Evolutionary conservation across 2,797 vertebrate genomes (phyloP), one percentile per base, ranked within the genome.

Genomic region (Liparis tanakae): DNA sequence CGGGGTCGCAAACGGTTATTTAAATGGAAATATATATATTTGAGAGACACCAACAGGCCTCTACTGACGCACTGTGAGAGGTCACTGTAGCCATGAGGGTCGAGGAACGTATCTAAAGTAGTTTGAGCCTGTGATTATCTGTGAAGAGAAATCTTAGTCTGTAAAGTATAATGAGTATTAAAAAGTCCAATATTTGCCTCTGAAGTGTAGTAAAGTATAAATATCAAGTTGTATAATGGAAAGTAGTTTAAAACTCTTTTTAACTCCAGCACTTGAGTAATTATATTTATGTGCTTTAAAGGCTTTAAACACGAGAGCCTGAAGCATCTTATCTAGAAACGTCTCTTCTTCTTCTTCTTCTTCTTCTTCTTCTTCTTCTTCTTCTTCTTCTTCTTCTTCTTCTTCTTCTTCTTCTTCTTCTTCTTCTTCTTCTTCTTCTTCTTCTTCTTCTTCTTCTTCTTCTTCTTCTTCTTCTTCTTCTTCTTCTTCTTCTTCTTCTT

Each of bases 311-410:
- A 30, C 25, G 25, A 30, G 20, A n/a, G 6, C 20, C 53, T 53
- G 10, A 25, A 57, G 53, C 39, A 51, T 44, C 30, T 61, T 44
- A 63, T 61, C 60, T 22, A 17, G 3, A 87, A 67, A 79, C 53
- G 25, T 75, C 61, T 71, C 36, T 54, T 20, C 25, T 30, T 30
- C 25, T 30, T 30, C 25, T 30, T 30, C 25, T 30, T 30, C 25
- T 74, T 64, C 46, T 66, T 74, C 58, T 63, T 39, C 36, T 36
- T 36, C 72, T 74, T 61, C 46, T 66, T 74, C 58, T 63, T 41
- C 56, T n/a, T n/a, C 36, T 54, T 20, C 25, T 30, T 30, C 25
- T 30, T 30, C 25, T 30, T 30, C 25, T 30, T 30, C 25, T 74
- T 64, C 46, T 66, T 74, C 58, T 63, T 39, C 36, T 36, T 36